Evolutionary conservation across 2,888 invertebrate genomes (phyloP).

Genomic region (Rhynchonema sp.): DNA sequence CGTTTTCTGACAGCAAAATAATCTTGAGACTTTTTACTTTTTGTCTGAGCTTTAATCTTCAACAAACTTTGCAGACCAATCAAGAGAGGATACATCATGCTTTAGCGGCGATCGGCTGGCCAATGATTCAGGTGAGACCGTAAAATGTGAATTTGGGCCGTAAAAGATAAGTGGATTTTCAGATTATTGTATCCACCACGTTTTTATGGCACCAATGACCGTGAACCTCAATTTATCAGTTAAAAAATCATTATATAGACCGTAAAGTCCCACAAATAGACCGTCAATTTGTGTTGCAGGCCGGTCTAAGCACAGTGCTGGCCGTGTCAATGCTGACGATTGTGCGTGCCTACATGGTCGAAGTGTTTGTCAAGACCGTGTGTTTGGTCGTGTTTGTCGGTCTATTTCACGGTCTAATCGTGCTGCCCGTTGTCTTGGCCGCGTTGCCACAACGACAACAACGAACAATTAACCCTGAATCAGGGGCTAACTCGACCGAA

Average conservation of each 20-base stretch:
- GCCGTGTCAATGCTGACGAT: background rate
- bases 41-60: background rate
- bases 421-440: background rate
- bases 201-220: no score
- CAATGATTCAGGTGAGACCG: no score
- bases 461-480: no score
- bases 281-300: no score
- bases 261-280: no score
- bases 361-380: slow-evolving; percentile 1
- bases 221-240: no score
- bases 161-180: no score
- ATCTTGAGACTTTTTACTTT: background rate
- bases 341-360: slow-evolving; percentile 1
- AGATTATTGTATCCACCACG: no score
- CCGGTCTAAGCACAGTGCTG: background rate
- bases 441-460: background rate
- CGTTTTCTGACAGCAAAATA: background rate
- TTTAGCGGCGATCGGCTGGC: slow-evolving; percentile 15
- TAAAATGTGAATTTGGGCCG: no score
- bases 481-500: no score
- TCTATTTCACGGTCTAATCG: background rate
- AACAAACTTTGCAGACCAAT: slow-evolving; percentile 10
- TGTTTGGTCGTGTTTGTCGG: background rate
- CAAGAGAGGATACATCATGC: slow-evolving; percentile 12
- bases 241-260: no score